Base-by-base conservation (phyloP, 2,888 invertebrate genomes). In the Trachelus iudaicus region DNA sequence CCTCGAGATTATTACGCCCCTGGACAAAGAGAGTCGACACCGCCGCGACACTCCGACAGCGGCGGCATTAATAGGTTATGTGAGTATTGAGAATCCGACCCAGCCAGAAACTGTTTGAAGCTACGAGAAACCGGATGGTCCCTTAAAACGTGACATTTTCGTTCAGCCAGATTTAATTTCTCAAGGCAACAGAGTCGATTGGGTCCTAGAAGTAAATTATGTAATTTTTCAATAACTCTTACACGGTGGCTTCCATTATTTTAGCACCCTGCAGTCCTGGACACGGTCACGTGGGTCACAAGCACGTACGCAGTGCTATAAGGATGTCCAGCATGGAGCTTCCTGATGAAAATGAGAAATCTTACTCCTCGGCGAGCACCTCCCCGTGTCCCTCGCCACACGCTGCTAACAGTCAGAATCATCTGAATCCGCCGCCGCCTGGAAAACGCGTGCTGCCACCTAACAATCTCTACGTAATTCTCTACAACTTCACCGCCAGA, bases 281-380 rank as follows among this genome's bases (percentile, higher is more conserved):
- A 76, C 97, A 98, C 89, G 87, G 90, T 4, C 89, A 91, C 80
- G 85, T 89, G 12, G 89, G 89, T 79, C 97, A 96, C 90, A 94
- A 97, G 79, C 94, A 97, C 83, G 92, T 97, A 81, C 93, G 97
- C 77, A 96, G 95, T 80, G 95, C 97, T 34, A 96, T 97, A 87
- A 94, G 98, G 81, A 98, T 98, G 95, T 98, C 97, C 90, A 98
- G 98, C 82, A 97, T 98, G 83, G 98, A 98, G 87, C 93, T 98
- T 73, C 98, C 98, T 1, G 95, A 96, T 81, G 97, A 97, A 80
- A 97, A 97, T 91, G 96, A 96, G 85, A 97, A 98, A 91, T 97
- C 97, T 77, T 94, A 97, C 79, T 98, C 97, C 69, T 98, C 97
- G 34, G 97, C 97, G 81, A 97, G 97, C 90, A 97, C 97, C 30